These are phyloP conservation scores for Asarcornis scutulata DNA, from an alignment of 2,113 vertebrate genomes.

Conservation along the genomic window DNA sequence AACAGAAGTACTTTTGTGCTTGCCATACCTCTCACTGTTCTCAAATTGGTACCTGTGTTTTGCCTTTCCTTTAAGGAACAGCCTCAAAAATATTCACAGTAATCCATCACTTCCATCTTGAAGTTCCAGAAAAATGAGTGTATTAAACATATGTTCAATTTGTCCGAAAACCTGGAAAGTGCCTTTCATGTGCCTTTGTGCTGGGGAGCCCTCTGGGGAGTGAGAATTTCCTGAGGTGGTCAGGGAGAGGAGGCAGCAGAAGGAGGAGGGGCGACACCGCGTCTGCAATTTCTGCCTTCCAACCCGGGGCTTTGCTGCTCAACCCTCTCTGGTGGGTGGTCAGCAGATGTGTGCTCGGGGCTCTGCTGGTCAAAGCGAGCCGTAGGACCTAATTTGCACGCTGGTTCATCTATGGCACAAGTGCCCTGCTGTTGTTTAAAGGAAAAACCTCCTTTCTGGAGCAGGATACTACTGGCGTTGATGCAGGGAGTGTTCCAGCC, in stretches of 20 bases:
- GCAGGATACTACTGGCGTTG: accelerated
- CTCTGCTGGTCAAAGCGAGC: neutral
- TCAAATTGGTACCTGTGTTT: neutral
- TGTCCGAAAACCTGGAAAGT: neutral
- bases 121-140: neutral
- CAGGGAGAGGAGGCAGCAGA: neutral
- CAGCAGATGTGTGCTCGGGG: neutral
- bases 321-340: neutral
- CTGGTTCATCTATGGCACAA: neutral
- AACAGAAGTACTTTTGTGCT: slow-evolving; percentile 20
- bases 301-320: neutral
- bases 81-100: neutral
- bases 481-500: neutral
- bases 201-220: neutral
- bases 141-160: neutral
- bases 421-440: neutral
- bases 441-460: neutral
- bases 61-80: neutral
- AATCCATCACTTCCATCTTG: neutral
- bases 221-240: neutral
- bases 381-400: neutral
- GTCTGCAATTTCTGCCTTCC: neutral
- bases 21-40: neutral
- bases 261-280: neutral
- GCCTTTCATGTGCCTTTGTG: neutral